Evolutionary conservation across 1,140 invertebrate species (phyloP).

Genomic region (Orius laevigatus): DNA sequence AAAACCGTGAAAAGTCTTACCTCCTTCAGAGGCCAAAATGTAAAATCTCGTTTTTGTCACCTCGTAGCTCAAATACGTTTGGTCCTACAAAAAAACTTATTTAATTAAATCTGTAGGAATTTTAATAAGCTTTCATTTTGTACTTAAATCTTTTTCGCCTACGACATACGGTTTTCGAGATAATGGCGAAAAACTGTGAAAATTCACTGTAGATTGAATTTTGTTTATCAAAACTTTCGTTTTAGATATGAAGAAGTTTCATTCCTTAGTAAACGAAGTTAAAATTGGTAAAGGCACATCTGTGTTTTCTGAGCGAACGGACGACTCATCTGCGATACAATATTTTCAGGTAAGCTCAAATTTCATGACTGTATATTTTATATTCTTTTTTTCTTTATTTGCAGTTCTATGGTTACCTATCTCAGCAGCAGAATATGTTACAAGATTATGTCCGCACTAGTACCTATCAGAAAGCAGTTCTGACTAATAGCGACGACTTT

Average conservation of each 20-base stretch:
- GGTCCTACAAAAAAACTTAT: too few relatives aligned
- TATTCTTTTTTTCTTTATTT: slow-evolving; percentile 26
- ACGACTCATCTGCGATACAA: slow-evolving; percentile 91
- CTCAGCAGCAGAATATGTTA: slow-evolving; percentile 99
- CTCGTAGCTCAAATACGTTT: too few relatives aligned
- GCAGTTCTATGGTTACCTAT: slow-evolving; percentile 96
- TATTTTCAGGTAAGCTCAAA: slow-evolving; percentile 63
- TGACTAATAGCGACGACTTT: slow-evolving; percentile 87
- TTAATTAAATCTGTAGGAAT: too few relatives aligned
- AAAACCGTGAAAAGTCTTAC: too few relatives aligned
- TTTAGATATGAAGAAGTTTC: slow-evolving; percentile 54
- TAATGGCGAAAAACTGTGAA: background rate
- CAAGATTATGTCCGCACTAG: slow-evolving; percentile 96
- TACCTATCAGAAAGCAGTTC: slow-evolving; percentile 93
- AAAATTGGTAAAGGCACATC: slow-evolving; percentile 62
- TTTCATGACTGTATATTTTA: slow-evolving; percentile 9
- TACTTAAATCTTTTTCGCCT: too few relatives aligned
- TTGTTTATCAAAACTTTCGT: background rate
- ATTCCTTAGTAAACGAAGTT: slow-evolving; percentile 56
- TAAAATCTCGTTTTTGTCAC: too few relatives aligned
- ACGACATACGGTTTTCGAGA: too few relatives aligned
- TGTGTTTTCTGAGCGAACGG: slow-evolving; percentile 89
- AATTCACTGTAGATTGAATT: background rate
- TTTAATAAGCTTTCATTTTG: too few relatives aligned
- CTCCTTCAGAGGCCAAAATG: too few relatives aligned